Evolutionary conservation across 2,113 vertebrate species (phyloP).

Genomic region (Caranx ignobilis): DNA sequence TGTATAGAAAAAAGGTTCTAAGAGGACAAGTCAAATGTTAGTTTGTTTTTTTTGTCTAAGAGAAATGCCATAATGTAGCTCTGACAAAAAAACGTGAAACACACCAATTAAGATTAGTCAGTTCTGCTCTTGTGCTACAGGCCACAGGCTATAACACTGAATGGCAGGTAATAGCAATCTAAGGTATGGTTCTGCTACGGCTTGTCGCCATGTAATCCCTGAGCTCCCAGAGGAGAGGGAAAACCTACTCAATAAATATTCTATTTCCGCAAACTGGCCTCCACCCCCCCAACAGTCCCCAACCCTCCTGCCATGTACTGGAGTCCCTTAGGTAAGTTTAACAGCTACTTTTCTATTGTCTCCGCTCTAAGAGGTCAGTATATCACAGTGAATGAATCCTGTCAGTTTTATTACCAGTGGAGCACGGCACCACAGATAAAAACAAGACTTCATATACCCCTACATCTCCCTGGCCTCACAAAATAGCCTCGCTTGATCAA

Average conservation of each 20-base stretch:
- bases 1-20: background rate
- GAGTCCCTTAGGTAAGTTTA: slow-evolving; percentile 87
- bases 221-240: slow-evolving; percentile 67
- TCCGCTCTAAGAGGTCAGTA: slow-evolving; percentile 87
- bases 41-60: background rate
- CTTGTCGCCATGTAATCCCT: slow-evolving; percentile 73
- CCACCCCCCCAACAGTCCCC: slow-evolving; percentile 20
- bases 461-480: slow-evolving; percentile 82
- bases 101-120: slow-evolving; percentile 20
- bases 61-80: background rate
- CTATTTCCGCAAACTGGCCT: slow-evolving; percentile 73
- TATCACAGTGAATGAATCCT: slow-evolving; percentile 88
- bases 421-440: slow-evolving; percentile 84
- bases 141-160: slow-evolving; percentile 36
- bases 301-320: slow-evolving; percentile 60
- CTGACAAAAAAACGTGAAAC: background rate
- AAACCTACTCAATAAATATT: slow-evolving; percentile 85
- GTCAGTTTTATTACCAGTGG: slow-evolving; percentile 88
- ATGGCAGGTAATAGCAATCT: slow-evolving; percentile 69
- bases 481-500: slow-evolving; percentile 86
- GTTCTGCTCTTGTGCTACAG: background rate
- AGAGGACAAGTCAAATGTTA: background rate
- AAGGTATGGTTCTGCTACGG: slow-evolving; percentile 51
- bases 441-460: slow-evolving; percentile 86
- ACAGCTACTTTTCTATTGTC: slow-evolving; percentile 88